Conservation (phyloP, 2,797 vertebrate species). For the Cirrhinus molitorella region DNA sequence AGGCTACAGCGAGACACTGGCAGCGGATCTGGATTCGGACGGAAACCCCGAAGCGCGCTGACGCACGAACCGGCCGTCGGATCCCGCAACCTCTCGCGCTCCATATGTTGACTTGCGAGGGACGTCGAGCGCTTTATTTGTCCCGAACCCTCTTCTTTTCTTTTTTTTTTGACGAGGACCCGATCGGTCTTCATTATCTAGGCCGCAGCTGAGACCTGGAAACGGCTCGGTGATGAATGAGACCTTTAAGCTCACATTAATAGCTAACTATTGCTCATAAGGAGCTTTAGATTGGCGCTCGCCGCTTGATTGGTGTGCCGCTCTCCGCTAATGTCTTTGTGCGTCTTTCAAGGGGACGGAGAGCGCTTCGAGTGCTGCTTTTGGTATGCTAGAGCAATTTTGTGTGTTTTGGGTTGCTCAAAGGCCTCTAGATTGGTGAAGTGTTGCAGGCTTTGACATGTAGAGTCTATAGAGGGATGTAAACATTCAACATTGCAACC, state of each 20-base stretch:
- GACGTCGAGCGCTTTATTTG: constrained; percentile 44
- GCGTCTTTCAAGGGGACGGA: constrained; percentile 29
- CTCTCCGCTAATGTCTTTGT: constrained; percentile 30
- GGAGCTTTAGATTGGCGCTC: constrained; percentile 65
- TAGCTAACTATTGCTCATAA: constrained; percentile 70
- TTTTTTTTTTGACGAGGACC: neutral
- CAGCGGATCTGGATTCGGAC: constrained; percentile 27
- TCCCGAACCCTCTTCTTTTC: constrained; percentile 24
- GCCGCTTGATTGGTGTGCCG: constrained; percentile 52
- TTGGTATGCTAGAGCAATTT: constrained; percentile 18
- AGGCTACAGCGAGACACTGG: constrained; percentile 58
- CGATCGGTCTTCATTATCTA: constrained; percentile 63
- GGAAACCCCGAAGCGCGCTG: constrained; percentile 52
- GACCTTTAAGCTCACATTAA: constrained; percentile 73
- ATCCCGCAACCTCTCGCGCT: constrained; percentile 25
- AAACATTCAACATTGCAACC: constrained; percentile 1
- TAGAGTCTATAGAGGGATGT: constrained; percentile 15
- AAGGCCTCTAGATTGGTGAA: constrained; percentile 38
- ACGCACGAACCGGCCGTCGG: constrained; percentile 54
- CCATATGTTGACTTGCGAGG: constrained; percentile 46
- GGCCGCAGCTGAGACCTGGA: constrained; percentile 52
- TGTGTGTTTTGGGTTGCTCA: constrained; percentile 45
- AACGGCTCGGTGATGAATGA: constrained; percentile 68
- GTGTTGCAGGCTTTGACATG: constrained; percentile 41
- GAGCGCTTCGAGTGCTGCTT: constrained; percentile 9